Evolutionary conservation across 1,140 invertebrate species (phyloP).

Genomic region (Temnothorax nylanderi): DNA sequence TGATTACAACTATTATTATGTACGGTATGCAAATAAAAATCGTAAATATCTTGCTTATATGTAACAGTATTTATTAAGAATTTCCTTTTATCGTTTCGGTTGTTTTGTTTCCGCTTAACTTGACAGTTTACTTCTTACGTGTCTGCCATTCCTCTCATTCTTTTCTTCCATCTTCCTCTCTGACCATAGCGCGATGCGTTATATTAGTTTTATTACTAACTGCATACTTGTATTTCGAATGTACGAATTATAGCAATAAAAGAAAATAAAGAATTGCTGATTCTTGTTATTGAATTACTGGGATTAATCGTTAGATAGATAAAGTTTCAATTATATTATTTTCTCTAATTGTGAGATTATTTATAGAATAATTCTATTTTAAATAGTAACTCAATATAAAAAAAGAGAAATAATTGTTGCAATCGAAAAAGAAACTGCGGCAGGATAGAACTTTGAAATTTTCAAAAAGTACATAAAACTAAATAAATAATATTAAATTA

Average conservation of each 20-base stretch:
- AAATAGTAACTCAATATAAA: background rate
- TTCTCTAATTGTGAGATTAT: background rate
- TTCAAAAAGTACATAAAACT: background rate
- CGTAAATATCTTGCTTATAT: conserved; percentile 34
- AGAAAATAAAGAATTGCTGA: background rate
- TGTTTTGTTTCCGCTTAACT: background rate
- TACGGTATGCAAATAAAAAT: conserved; percentile 36
- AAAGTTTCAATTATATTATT: background rate
- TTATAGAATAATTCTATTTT: background rate
- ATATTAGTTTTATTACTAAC: conserved; percentile 56
- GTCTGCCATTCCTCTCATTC: background rate
- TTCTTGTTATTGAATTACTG: background rate
- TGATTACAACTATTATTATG: conserved; percentile 29
- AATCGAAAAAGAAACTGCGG: background rate
- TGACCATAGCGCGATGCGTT: background rate
- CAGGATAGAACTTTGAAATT: background rate
- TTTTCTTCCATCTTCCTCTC: background rate
- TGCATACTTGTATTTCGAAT: conserved; percentile 60
- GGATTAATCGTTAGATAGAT: background rate
- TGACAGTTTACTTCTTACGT: background rate
- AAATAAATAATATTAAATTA: background rate
- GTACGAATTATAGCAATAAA: conserved; percentile 63
- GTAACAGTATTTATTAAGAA: conserved; percentile 48
- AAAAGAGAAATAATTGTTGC: background rate
- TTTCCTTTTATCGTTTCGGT: background rate